Evolutionary conservation across 2,888 invertebrate genomes (phyloP), one percentile per base, ranked within the genome.

Genomic region (Cosmorhoe ocellata): DNA sequence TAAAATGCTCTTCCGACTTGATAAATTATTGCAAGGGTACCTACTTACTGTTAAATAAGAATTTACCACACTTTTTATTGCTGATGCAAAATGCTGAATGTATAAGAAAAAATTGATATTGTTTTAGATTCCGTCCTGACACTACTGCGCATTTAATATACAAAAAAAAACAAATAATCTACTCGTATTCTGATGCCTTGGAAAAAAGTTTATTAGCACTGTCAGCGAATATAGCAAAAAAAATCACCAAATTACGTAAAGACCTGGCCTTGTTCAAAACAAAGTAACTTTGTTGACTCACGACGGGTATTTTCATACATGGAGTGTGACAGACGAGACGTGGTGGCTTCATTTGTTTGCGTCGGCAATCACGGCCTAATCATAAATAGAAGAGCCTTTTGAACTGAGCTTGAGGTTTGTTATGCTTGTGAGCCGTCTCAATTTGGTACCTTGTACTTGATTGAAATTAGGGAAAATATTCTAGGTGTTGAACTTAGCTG

Each of bases 331-430:
- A 68, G 66, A 72, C 69, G 71, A 71, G n/a, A n/a, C 65, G 73
- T 69, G 33, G 71, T 70, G 28, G n/a, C 40, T 65, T 74, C 74
- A 81, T 82, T 77, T 70, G 71, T 77, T 80, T 82, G 75, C 82
- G 62, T 44, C 60, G 56, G 54, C 66, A 62, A 59, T 52, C 67
- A 45, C 62, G 56, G 59, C 71, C 74, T 74, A 76, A 78, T 81
- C 77, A 77, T 76, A 77, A 79, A 76, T 78, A 75, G 69, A 63
- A 58, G 53, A 49, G 57, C 63, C 58, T 62, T 65, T 64, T 66
- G 63, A 46, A 41, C 41, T 33, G 41, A 42, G 41, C 27, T 40
- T 51, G 36, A 27, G 45, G 51, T 28, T 46, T 41, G 45, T 41
- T 30, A 51, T 14, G 36, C 36, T 27, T 38, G 32, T 31, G 39